Percentiles rank a stretch among this genome's conserved stretches.
Conservation (phyloP, 2,113 vertebrate genomes). For the Sterrhoptilus dennistouni region DNA sequence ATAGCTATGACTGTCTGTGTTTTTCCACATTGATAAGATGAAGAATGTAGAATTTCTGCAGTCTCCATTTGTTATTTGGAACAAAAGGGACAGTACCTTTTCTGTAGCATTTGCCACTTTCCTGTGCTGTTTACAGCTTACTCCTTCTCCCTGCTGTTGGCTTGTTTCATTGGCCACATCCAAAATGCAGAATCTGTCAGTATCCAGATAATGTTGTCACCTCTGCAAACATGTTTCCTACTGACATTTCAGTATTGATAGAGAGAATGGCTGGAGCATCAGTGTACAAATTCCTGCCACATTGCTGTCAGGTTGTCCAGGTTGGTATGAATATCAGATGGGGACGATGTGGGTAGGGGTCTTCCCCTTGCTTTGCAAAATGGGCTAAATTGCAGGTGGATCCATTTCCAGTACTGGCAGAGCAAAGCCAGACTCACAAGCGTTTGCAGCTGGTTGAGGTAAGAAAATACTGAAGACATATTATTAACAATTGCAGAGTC, state of each 20-base stretch:
- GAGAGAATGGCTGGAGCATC: not conserved
- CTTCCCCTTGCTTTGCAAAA: not conserved
- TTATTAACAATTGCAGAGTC: not conserved
- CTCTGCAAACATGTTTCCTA: not conserved
- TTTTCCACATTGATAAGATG: conserved; percentile 54
- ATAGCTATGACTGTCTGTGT: conserved; percentile 51
- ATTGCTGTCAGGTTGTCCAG: not conserved
- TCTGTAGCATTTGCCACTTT: not conserved
- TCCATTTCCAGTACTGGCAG: not conserved
- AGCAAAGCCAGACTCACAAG: not conserved
- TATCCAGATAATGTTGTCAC: not conserved
- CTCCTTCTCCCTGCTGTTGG: not conserved
- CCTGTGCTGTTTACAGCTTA: not conserved
- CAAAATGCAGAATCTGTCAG: not conserved
- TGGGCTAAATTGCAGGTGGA: not conserved
- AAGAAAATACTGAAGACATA: not conserved
- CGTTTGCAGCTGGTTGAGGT: not conserved
- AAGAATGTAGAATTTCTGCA: conserved; percentile 37
- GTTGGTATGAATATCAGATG: not conserved
- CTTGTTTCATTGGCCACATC: not conserved
- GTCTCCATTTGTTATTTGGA: conserved; percentile 57
- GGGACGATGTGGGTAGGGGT: not conserved
- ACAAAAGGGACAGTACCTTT: conserved; percentile 50
- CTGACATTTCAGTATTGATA: not conserved
- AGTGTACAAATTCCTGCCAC: not conserved